These are phyloP conservation scores for Silurus meridionalis DNA, from an alignment of 2,113 vertebrate species.

Conservation along the genomic window DNA sequence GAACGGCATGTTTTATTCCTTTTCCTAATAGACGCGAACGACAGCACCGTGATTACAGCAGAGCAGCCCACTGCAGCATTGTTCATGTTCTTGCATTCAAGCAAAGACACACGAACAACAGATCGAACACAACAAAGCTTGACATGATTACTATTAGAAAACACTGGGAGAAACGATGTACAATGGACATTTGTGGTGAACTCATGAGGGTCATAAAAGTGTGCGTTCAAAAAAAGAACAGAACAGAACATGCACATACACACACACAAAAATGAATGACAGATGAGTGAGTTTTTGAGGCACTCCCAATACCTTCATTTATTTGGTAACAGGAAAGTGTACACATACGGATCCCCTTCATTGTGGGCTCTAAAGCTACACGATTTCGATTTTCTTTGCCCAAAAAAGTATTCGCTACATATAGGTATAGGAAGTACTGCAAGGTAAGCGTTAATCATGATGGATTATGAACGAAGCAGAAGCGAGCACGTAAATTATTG, in stretches of 20 bases:
- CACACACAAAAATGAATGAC: slow-evolving; percentile 48
- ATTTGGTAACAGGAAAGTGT: slow-evolving; percentile 90
- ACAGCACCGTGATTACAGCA: not conserved
- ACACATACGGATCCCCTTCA: slow-evolving; percentile 84
- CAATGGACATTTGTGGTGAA: not conserved
- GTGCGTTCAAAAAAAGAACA: not conserved
- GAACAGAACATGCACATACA: not conserved
- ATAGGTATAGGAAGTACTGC: slow-evolving; percentile 68
- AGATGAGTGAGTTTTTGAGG: slow-evolving; percentile 77
- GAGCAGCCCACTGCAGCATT: not conserved
- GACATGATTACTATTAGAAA: no score
- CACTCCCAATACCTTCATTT: slow-evolving; percentile 93
- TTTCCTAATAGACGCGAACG: not conserved
- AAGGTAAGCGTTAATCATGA: slow-evolving; percentile 70
- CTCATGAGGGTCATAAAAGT: not conserved
- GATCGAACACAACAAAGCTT: not conserved
- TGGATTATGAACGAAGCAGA: slow-evolving; percentile 53
- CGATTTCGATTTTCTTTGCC: slow-evolving; percentile 61
- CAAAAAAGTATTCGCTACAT: slow-evolving; percentile 68
- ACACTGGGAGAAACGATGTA: not conserved
- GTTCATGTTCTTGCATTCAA: not conserved
- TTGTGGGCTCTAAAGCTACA: slow-evolving; percentile 80
- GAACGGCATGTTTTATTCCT: not conserved
- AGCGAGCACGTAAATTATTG: slow-evolving; percentile 42
- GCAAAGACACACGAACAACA: not conserved